These are phyloP conservation scores for Ornithorhynchus anatinus DNA, from an alignment of 2,113 vertebrate genomes.

Conservation along the genomic window DNA sequence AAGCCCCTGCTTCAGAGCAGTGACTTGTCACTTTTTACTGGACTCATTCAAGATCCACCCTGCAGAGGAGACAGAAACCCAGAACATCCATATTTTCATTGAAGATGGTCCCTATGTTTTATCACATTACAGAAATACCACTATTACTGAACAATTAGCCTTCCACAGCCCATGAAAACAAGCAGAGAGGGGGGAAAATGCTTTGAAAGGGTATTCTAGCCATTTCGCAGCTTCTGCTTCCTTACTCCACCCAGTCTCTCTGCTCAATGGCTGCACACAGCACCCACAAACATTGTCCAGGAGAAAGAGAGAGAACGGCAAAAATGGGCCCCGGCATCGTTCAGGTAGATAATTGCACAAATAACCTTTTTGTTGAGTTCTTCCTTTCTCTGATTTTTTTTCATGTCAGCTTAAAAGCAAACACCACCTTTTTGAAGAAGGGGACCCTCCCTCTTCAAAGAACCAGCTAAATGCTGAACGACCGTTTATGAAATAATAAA, in stretches of 20 bases:
- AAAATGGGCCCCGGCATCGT: constrained; percentile 23
- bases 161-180: constrained; percentile 64
- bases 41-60: constrained; percentile 65
- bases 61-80: constrained; percentile 53
- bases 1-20: constrained; percentile 49
- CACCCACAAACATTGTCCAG: constrained; percentile 69
- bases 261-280: constrained; percentile 74
- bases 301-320: constrained; percentile 11
- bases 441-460: constrained; percentile 53
- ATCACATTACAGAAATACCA: constrained; percentile 61
- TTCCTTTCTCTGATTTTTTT: constrained; percentile 58
- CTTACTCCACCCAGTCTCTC: constrained; percentile 83
- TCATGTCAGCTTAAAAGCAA: constrained; percentile 38
- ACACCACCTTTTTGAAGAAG: constrained; percentile 31
- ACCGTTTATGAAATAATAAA: constrained; percentile 58
- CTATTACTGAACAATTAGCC: constrained; percentile 70
- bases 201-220: constrained; percentile 70
- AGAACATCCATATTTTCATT: constrained; percentile 62
- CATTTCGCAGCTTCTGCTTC: constrained; percentile 75
- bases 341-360: constrained; percentile 32
- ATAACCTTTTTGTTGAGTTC: constrained; percentile 41
- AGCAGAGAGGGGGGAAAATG: constrained; percentile 47
- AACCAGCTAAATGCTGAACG: constrained; percentile 56
- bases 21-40: constrained; percentile 55
- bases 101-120: constrained; percentile 47